Base-by-base conservation (phyloP, 2,113 vertebrate genomes). In the Orthonyx spaldingii region DNA sequence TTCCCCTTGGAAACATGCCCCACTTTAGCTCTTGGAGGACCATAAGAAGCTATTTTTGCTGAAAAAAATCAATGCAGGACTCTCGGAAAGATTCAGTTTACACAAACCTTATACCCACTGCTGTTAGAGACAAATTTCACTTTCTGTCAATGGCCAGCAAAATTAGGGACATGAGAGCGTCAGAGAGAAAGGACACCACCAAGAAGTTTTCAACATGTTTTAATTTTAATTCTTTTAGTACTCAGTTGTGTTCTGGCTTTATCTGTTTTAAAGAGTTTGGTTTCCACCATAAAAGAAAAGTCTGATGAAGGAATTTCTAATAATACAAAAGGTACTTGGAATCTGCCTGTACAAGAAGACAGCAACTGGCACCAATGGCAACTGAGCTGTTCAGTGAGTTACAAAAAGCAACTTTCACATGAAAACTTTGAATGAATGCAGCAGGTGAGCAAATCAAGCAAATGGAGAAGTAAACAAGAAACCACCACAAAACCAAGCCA, bases 341-440 rank as follows among this genome's bases (percentile, higher is more conserved):
- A 33, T 61, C 20, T 27, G 53, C 59, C 46, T 39, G 33, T 46
- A 27, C 6, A 44, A 61, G 53, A 52, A 75, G 21, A 37, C 77
- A 89, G 65, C 24, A 42, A 39, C 12, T 0, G 0, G 37, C 53
- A 46, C 24, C 2, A 4, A 14, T 3, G 1, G 47, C 2, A 19
- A 69, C 37, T 15, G n/a, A 66, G 50, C 28, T 52, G 42, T 57
- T 64, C 55, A 41, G 44, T 2, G 7, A 79, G 39, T 23, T 23
- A 37, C 81, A 55, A 44, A 47, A 55, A 49, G 35, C 44, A 89
- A 33, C 35, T 78, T 85, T 50, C 39, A 61, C 42, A 8, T 0
- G 0, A 33, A 71, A 76, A 50, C 37, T 41, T 11, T 15, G 16
- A 72, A 64, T 16, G 10, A 75, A 93, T 35, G 16, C 15, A 32